Evolutionary conservation across 1,140 invertebrate genomes (phyloP).

Genomic region (Idris sp.): DNA sequence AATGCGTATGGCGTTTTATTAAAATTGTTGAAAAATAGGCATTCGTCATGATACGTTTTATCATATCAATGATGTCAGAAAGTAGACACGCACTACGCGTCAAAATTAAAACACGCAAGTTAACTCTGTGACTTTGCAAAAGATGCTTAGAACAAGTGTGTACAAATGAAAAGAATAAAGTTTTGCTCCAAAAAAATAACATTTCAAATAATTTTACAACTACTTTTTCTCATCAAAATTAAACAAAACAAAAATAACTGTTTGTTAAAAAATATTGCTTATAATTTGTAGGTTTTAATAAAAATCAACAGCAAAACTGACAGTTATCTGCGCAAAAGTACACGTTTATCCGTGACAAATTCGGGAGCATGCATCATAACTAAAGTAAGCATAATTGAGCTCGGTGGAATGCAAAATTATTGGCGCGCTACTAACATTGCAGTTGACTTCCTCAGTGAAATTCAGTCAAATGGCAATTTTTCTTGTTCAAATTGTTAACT

Average conservation of each 20-base stretch:
- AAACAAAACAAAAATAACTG: too few relatives aligned
- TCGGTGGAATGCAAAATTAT: slow-evolving; percentile 13
- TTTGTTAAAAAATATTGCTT: too few relatives aligned
- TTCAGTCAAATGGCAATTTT: too few relatives aligned
- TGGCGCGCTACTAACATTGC: slow-evolving; percentile 5
- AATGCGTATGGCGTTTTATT: slow-evolving; percentile 55
- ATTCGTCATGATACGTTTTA: slow-evolving; percentile 60
- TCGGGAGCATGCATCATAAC: slow-evolving; percentile 37
- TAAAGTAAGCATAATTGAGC: slow-evolving; percentile 29
- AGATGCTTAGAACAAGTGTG: neutral
- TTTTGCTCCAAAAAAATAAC: too few relatives aligned
- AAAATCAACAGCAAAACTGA: too few relatives aligned
- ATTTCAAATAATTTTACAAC: too few relatives aligned
- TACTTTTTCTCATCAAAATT: too few relatives aligned
- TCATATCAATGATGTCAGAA: slow-evolving; percentile 60
- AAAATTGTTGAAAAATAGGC: slow-evolving; percentile 59
- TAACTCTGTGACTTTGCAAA: slow-evolving; percentile 21
- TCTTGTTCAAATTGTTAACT: too few relatives aligned
- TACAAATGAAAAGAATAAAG: too few relatives aligned
- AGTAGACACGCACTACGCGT: slow-evolving; percentile 57
- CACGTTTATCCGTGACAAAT: slow-evolving; percentile 45
- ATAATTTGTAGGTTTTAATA: too few relatives aligned
- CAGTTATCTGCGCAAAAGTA: slow-evolving; percentile 34
- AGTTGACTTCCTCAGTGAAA: too few relatives aligned
- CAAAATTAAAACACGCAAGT: slow-evolving; percentile 51